Conservation (phyloP, 1,140 invertebrate genomes). For the Scaptomyza graminum region DNA sequence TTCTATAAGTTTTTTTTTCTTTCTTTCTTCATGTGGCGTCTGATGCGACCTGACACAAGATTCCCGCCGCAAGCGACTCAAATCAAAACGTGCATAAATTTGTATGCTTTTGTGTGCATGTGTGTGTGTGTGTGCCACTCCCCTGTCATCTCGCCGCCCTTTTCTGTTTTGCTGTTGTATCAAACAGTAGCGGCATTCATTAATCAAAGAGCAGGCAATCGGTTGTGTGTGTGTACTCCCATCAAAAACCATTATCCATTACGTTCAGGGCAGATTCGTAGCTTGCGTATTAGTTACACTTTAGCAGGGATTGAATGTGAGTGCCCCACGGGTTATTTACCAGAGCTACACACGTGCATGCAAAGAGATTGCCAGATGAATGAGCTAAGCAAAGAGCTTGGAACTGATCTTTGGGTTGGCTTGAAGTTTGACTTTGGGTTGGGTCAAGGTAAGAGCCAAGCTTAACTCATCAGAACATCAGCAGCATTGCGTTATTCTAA, state of each 20-base stretch:
- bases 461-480: conserved; percentile 24
- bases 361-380: conserved; percentile 43
- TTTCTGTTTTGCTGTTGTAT: conserved; percentile 33
- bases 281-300: conserved; percentile 73
- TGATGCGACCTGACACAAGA: conserved; percentile 22
- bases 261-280: conserved; percentile 25
- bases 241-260: conserved; percentile 26
- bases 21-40: conserved; percentile 39
- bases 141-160: neutral
- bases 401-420: conserved; percentile 21
- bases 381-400: conserved; percentile 6
- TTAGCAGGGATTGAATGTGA: conserved; percentile 36
- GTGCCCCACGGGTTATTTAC: conserved; percentile 47
- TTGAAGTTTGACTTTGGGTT: conserved; percentile 33
- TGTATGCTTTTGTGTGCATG: conserved; percentile 24
- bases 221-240: conserved; percentile 30
- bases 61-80: conserved; percentile 52
- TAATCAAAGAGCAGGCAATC: conserved; percentile 69
- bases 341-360: neutral
- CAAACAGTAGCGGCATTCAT: conserved; percentile 75
- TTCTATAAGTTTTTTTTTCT: conserved; percentile 48
- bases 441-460: conserved; percentile 49
- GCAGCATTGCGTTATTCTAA: conserved; percentile 22
- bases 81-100: conserved; percentile 71
- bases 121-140: neutral